phyloP scores from a whole-genome alignment of 2,113 vertebrate species.

The Podocnemis expansa region DNA sequence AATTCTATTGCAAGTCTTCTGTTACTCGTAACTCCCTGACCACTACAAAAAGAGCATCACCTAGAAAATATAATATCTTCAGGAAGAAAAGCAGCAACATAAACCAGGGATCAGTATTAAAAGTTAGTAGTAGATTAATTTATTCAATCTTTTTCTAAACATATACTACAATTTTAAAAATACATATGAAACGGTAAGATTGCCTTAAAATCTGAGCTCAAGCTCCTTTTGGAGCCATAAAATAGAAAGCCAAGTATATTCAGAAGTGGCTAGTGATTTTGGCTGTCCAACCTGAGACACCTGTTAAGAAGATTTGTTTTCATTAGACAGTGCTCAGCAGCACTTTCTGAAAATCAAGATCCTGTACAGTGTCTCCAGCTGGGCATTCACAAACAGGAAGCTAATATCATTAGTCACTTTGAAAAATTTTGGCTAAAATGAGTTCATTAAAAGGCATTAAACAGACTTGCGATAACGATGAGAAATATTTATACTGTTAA shows the following conservation, averaged over 20 bases:
- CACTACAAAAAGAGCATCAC: not conserved
- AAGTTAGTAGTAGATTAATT: slow-evolving; percentile 24
- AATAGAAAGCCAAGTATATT: not conserved
- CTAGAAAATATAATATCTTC: not conserved
- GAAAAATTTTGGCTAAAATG: not conserved
- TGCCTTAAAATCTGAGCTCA: slow-evolving; percentile 16
- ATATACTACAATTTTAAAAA: not conserved
- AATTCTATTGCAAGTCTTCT: not conserved
- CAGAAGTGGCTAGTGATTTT: not conserved
- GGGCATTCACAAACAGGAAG: not conserved
- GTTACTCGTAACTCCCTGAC: not conserved
- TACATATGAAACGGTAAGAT: slow-evolving; percentile 12
- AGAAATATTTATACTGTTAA: not conserved
- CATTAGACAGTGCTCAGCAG: not conserved
- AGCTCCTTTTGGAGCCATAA: not conserved
- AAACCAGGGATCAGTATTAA: not conserved
- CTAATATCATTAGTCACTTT: not conserved
- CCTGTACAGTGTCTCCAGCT: not conserved
- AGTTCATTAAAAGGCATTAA: not conserved
- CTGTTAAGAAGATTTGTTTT: not conserved
- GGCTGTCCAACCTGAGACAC: not conserved
- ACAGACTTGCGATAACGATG: fast-evolving
- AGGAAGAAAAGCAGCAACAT: not conserved
- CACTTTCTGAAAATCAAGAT: not conserved
- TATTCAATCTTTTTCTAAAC: slow-evolving; percentile 36